These are phyloP conservation scores for Triplophysa yarkandensis DNA, from an alignment of 2,797 vertebrate genomes.

Conservation along the genomic window DNA sequence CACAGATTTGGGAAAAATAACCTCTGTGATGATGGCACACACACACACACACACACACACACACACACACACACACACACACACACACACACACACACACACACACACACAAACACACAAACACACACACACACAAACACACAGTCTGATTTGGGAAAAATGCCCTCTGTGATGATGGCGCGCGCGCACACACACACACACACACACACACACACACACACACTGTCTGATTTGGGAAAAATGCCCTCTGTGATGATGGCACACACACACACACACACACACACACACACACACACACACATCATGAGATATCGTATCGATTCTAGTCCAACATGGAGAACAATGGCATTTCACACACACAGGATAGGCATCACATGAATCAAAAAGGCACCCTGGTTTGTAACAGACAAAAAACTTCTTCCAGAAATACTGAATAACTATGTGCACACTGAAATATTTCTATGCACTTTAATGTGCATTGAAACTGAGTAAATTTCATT, in stretches of 20 bases:
- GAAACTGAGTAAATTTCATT: too few species aligned
- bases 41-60: too few species aligned
- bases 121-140: slow-evolving; percentile 11
- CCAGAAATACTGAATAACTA: too few species aligned
- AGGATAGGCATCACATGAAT: slow-evolving; percentile 5
- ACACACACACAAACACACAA: too few species aligned
- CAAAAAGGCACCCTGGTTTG: neutral
- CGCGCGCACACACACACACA: too few species aligned
- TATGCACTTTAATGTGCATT: too few species aligned
- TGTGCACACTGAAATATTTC: too few species aligned
- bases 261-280: neutral
- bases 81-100: too few species aligned
- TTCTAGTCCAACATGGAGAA: slow-evolving; percentile 2
- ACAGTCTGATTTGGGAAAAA: slow-evolving; percentile 14
- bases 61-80: neutral
- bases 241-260: neutral
- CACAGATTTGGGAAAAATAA: slow-evolving; percentile 18
- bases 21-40: too few species aligned
- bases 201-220: too few species aligned
- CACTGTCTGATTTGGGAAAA: slow-evolving; percentile 21
- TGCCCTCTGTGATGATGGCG: neutral
- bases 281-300: neutral
- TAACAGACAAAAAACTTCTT: too few species aligned
- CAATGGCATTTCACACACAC: neutral
- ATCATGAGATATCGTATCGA: slow-evolving; percentile 13